Conservation (phyloP, 2,797 vertebrate species). For the Karalla daura region DNA sequence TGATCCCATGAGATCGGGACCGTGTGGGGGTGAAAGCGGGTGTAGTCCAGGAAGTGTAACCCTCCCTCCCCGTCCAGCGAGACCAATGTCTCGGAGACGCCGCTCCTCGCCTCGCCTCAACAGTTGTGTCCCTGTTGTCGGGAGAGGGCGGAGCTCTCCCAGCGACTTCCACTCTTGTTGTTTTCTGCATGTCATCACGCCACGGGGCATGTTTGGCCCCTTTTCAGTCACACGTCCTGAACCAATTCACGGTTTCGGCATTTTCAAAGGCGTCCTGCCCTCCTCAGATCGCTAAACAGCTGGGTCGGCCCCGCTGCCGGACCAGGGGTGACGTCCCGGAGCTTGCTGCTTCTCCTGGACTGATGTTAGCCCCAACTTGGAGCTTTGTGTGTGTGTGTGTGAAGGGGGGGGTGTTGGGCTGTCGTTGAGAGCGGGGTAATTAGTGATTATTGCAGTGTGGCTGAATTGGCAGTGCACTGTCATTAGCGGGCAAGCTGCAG, state of each 20-base stretch:
- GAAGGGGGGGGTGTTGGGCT: conserved; percentile 13
- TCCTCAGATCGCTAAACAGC: not conserved
- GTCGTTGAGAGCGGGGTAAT: conserved; percentile 60
- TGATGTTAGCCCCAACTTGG: conserved; percentile 36
- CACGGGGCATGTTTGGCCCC: not conserved
- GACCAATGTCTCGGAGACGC: conserved; percentile 16
- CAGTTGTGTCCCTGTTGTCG: conserved; percentile 25
- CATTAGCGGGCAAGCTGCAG: conserved; percentile 59
- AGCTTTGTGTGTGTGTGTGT: conserved; percentile 16
- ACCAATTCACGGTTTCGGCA: not conserved
- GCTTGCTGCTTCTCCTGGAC: conserved; percentile 28
- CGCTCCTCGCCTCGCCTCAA: conserved; percentile 26
- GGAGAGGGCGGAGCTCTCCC: not conserved
- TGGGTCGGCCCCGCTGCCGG: not conserved
- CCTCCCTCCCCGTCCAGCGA: conserved; percentile 39
- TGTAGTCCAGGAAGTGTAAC: conserved; percentile 59
- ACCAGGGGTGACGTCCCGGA: conserved; percentile 11
- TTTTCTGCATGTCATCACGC: not conserved
- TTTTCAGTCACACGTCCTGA: not conserved
- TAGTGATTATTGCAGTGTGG: conserved; percentile 69
- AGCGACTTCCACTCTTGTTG: not conserved
- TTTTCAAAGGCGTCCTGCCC: conserved; percentile 14
- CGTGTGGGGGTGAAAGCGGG: conserved; percentile 44
- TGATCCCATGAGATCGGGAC: conserved; percentile 44
- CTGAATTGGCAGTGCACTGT: conserved; percentile 60